Conservation (phyloP, 2,888 invertebrate genomes). For the Trachelus stipa region DNA sequence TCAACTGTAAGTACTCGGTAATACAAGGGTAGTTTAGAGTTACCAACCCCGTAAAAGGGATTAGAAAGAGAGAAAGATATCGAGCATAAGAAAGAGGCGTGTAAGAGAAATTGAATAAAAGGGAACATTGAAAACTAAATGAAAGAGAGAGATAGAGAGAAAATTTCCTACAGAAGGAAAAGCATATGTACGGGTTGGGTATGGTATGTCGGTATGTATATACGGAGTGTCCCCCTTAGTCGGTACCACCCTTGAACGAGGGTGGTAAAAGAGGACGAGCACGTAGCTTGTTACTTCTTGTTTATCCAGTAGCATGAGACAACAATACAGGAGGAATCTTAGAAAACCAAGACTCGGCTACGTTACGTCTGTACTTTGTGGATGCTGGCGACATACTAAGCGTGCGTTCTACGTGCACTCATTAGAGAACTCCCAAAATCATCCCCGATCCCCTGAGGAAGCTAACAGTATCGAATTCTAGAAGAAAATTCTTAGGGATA, state of each 20-base stretch:
- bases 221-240: neutral
- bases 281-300: constrained; percentile 61
- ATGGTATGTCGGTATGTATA: neutral
- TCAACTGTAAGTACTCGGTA: too few relatives aligned
- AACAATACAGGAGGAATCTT: constrained; percentile 32
- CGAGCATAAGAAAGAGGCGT: too few relatives aligned
- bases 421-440: constrained; percentile 35
- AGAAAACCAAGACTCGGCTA: constrained; percentile 28
- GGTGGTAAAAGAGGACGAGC: constrained; percentile 36
- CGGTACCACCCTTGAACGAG: neutral
- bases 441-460: constrained; percentile 32
- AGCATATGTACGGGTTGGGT: too few relatives aligned
- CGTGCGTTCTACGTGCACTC: constrained; percentile 46
- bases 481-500: neutral
- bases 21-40: too few relatives aligned
- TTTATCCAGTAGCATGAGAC: constrained; percentile 48
- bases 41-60: too few relatives aligned
- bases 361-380: constrained; percentile 37
- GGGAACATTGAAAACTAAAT: neutral
- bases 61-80: too few relatives aligned
- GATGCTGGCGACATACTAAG: constrained; percentile 53
- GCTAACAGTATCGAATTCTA: neutral
- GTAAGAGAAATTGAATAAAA: neutral
- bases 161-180: neutral
- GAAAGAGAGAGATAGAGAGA: neutral